Percentiles rank a stretch among this genome's conserved stretches.
Evolutionary conservation across 92 coral and sea anemone species (phyloP).

Genomic region (Muricea muricata): DNA sequence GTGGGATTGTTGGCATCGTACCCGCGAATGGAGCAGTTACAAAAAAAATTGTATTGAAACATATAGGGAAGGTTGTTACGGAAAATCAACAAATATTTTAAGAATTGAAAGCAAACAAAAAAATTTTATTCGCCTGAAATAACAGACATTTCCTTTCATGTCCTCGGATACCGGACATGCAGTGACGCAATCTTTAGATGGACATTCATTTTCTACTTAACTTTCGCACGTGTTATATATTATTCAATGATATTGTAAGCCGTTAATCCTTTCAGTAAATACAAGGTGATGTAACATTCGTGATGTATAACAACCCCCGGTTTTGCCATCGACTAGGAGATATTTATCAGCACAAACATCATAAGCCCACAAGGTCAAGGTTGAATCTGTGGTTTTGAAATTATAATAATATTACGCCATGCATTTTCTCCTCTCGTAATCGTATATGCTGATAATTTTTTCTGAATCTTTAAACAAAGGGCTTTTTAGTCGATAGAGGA

Average conservation of each 20-base stretch:
- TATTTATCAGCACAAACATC: neutral
- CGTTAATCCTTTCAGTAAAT: too few relatives aligned
- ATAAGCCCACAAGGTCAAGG: neutral
- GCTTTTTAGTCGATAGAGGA: neutral
- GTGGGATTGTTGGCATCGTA: neutral
- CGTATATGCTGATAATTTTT: neutral
- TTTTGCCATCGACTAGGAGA: neutral
- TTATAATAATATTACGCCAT: neutral
- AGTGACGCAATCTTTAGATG: too few relatives aligned
- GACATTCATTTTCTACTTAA: too few relatives aligned
- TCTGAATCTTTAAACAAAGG: neutral
- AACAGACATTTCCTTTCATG: too few relatives aligned
- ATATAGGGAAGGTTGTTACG: neutral
- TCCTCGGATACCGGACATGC: too few relatives aligned
- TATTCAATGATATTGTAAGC: too few relatives aligned
- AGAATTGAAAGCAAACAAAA: neutral
- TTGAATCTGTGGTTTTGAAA: neutral
- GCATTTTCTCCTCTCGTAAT: neutral
- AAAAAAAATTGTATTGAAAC: neutral
- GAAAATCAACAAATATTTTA: neutral
- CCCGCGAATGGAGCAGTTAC: neutral
- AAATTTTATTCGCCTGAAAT: too few relatives aligned
- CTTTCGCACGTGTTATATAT: too few relatives aligned
- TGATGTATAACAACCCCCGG: too few relatives aligned
- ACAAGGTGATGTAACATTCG: too few relatives aligned